These are phyloP conservation scores for human DNA, from an alignment of 2,113 vertebrate species.

Conservation along the genomic window DNA sequence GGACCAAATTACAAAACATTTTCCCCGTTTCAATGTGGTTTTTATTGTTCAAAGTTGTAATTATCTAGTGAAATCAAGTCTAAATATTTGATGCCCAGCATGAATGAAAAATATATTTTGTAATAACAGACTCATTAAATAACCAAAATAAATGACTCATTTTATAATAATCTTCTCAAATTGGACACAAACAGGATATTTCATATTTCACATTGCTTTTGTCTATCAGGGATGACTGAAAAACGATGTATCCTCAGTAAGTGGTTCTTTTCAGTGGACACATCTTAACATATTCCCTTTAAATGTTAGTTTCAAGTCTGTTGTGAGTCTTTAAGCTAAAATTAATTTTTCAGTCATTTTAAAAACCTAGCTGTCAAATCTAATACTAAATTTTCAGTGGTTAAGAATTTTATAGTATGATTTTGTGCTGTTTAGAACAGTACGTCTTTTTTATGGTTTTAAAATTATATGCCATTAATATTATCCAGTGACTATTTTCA, in stretches of 20 bases:
- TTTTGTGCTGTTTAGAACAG: constrained; percentile 2
- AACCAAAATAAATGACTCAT: not conserved
- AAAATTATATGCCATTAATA: not conserved
- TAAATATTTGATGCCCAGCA: not conserved
- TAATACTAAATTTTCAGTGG: not conserved
- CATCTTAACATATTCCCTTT: not conserved
- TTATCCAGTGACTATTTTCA: not conserved
- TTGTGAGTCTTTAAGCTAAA: not conserved
- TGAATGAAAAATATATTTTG: not conserved
- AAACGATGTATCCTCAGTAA: not conserved
- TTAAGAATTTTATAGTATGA: not conserved
- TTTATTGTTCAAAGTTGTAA: constrained; percentile 3
- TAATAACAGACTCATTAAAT: not conserved
- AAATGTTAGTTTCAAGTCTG: not conserved
- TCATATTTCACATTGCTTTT: not conserved
- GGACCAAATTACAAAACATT: constrained; percentile 32
- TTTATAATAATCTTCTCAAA: not conserved
- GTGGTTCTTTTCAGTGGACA: not conserved
- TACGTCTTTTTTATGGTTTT: constrained; percentile 44
- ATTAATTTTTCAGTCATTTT: not conserved
- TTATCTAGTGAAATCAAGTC: not conserved
- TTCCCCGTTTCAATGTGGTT: not conserved
- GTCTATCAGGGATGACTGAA: not conserved
- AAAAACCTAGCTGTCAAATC: constrained; percentile 14
- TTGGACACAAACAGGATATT: not conserved